Evolutionary conservation across 2,113 vertebrate species (phyloP).

Genomic region (Hemichromis elongatus): DNA sequence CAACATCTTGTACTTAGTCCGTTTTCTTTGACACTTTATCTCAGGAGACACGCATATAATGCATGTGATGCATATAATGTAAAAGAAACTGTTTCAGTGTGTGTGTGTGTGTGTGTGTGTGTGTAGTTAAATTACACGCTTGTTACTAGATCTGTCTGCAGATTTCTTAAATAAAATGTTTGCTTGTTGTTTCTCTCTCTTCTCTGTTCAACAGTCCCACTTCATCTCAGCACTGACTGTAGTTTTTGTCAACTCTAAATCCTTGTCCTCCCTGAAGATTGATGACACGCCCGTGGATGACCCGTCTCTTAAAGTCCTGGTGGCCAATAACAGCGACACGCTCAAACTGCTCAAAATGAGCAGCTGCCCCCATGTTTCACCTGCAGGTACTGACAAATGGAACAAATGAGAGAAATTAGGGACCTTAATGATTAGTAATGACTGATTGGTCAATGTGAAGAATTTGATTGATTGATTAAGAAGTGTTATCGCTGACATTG

Average conservation of each 20-base stretch:
- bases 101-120: neutral
- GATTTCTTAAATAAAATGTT: neutral
- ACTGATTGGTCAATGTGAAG: neutral
- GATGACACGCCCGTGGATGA: constrained; percentile 94
- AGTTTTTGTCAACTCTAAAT: constrained; percentile 97
- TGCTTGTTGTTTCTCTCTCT: neutral
- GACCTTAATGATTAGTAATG: neutral
- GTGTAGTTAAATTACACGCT: neutral
- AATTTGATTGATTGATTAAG: neutral
- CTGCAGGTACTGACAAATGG: constrained; percentile 57
- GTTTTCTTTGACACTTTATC: neutral
- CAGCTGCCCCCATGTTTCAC: constrained; percentile 82
- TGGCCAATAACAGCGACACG: constrained; percentile 94
- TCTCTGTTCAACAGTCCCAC: constrained; percentile 58
- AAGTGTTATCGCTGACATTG: neutral
- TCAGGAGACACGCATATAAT: neutral
- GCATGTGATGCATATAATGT: neutral
- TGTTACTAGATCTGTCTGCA: neutral
- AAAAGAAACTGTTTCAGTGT: neutral
- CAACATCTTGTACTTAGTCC: neutral
- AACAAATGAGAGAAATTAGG: neutral
- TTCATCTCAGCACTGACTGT: constrained; percentile 93
- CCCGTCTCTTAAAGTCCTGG: constrained; percentile 92
- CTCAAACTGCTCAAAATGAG: constrained; percentile 95
- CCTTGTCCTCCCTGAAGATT: constrained; percentile 92